Conservation (phyloP, 2,797 vertebrate genomes). For the Danio albolineatus region DNA sequence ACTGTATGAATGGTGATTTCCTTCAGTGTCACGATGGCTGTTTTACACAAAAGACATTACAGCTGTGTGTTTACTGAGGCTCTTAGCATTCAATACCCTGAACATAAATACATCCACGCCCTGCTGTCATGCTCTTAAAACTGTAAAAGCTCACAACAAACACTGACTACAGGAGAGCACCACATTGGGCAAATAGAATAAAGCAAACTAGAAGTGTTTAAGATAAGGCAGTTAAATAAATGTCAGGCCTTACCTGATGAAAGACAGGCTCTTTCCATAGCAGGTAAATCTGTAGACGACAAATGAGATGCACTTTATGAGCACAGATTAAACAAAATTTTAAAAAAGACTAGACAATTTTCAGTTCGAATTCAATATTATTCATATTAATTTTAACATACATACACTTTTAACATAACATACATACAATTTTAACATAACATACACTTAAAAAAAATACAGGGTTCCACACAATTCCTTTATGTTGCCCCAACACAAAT, state of each 20-base stretch:
- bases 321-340: neutral
- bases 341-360: neutral
- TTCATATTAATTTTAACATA: too few relatives aligned
- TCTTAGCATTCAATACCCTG: neutral
- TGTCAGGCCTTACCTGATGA: conserved; percentile 88
- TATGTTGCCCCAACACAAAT: too few relatives aligned
- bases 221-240: neutral
- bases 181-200: neutral
- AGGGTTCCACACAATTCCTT: too few relatives aligned
- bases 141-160: neutral
- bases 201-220: neutral
- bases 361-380: too few relatives aligned
- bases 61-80: conserved; percentile 2
- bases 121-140: conserved; percentile 3
- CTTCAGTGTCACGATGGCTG: neutral
- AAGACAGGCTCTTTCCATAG: conserved; percentile 96
- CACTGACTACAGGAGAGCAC: neutral
- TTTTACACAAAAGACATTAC: conserved; percentile 1
- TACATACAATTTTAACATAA: too few relatives aligned
- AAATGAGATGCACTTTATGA: conserved; percentile 14
- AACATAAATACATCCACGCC: conserved; percentile 5
- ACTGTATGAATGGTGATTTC: neutral
- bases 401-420: too few relatives aligned
- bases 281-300: conserved; percentile 88
- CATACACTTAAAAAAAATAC: too few relatives aligned